Conservation (phyloP, 2,113 vertebrate species). For the Acrocephalus kingi region DNA sequence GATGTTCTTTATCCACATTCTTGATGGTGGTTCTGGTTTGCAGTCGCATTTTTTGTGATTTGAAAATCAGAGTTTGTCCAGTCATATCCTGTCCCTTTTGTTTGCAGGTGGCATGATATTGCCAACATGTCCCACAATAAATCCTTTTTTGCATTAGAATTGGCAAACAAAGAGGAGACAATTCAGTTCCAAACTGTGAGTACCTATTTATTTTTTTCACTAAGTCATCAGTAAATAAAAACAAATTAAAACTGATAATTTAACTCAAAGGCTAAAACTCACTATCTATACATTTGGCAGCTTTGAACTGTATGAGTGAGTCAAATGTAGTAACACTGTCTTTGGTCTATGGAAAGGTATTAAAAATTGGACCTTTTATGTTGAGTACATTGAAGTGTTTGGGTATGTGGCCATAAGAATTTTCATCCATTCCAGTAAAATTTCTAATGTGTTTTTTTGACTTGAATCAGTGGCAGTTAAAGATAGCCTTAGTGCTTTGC, state of each 20-base stretch:
- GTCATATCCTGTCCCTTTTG: conserved; percentile 21
- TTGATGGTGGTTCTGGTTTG: neutral
- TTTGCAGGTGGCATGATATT: conserved; percentile 93
- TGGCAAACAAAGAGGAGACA: conserved; percentile 94
- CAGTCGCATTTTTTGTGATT: neutral
- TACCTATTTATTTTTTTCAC: conserved; percentile 21
- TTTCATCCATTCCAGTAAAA: neutral
- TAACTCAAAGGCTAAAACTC: neutral
- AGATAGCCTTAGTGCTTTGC: neutral
- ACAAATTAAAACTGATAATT: neutral
- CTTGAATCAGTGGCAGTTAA: neutral
- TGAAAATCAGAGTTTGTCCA: neutral
- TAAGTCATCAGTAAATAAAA: neutral
- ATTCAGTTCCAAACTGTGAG: conserved; percentile 98
- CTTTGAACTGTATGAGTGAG: neutral
- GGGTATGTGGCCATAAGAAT: neutral
- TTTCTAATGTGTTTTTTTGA: neutral
- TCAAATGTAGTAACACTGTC: neutral
- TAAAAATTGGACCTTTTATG: neutral
- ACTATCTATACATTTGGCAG: neutral
- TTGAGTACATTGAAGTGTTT: neutral
- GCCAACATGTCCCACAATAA: conserved; percentile 98
- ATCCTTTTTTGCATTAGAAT: conserved; percentile 93
- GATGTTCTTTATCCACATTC: neutral
- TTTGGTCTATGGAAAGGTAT: neutral